phyloP scores from a whole-genome alignment of 2,797 vertebrate species.

The Crax fasciolata region DNA sequence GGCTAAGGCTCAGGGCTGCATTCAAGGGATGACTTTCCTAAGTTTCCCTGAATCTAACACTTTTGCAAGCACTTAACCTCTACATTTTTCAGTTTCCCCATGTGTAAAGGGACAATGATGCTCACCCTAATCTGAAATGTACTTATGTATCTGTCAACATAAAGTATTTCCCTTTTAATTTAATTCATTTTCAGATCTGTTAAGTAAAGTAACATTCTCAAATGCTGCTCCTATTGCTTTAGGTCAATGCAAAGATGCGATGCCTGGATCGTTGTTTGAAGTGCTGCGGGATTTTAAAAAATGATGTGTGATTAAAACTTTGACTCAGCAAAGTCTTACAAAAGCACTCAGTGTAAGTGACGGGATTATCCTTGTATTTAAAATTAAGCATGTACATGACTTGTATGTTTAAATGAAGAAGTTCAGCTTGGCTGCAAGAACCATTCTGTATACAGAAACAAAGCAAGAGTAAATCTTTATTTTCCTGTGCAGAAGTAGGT shows the following conservation, averaged over 20 bases:
- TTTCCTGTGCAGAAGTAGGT: neutral
- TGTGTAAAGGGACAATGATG: neutral
- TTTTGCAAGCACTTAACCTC: neutral
- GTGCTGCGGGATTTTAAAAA: neutral
- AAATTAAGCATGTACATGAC: neutral
- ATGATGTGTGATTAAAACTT: rapidly evolving
- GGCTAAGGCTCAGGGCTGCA: neutral
- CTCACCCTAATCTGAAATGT: neutral
- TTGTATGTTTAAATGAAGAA: neutral
- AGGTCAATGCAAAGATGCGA: neutral
- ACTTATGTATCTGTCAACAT: neutral
- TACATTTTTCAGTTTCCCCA: neutral
- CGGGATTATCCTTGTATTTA: neutral
- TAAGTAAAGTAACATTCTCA: neutral
- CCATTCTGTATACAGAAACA: neutral
- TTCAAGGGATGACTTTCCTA: neutral
- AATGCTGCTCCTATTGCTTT: neutral
- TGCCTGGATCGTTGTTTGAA: neutral
- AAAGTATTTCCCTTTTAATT: neutral
- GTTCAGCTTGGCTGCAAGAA: neutral
- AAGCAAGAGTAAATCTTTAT: conserved; percentile 34
- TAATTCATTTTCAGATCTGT: neutral
- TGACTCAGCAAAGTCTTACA: neutral
- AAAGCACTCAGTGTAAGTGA: neutral
- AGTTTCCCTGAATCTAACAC: neutral